Evolutionary conservation across 2,113 vertebrate species (phyloP), one percentile per base, ranked within the genome.

Genomic region (Coregonus clupeaformis): DNA sequence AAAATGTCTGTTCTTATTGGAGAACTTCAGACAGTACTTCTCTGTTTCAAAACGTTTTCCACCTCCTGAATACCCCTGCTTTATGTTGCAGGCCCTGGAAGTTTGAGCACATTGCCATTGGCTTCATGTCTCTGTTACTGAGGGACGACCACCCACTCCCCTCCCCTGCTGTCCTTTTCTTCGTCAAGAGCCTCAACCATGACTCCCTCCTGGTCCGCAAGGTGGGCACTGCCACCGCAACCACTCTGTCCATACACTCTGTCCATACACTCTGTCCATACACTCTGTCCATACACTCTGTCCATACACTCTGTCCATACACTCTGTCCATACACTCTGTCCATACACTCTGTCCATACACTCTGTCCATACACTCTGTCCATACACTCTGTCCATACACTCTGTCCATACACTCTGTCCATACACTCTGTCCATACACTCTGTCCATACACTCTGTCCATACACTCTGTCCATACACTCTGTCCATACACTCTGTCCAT

Each of bases 131-230:
- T 12, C 83, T 99, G 70, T 93, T 99, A 24, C 87, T 99, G 88
- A 94, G 97, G 84, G 97, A 98, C 67, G 97, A 99, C 81, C 91
- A 92, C 71, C 86, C 96, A 3, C 88, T 99, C 72, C 97, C 96
- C 25, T 77, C 89, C 22, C 85, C 93, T 78, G 97, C 95, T 57
- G 90, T 99, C 25, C 92, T 82, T 13, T 99, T 98, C 89, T 98
- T 99, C 60, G 93, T 98, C 78, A 90, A 97, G 88, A 96, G 94
- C 92, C 96, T 99, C 85, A 99, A 98, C 91, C 97, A 99, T 0
- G 97, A 99, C 82, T 95, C 96, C 0, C 94, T 99, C 25, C 94
- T 98, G 49, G 95, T 98, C 77, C 96, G 97, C 13, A 99, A 99
- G 96, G 97, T 98, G 84, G 3, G 65, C 57, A 18, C 49, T 22